phyloP scores from a whole-genome alignment of 2,113 vertebrate species.

The Prunella fulvescens region DNA sequence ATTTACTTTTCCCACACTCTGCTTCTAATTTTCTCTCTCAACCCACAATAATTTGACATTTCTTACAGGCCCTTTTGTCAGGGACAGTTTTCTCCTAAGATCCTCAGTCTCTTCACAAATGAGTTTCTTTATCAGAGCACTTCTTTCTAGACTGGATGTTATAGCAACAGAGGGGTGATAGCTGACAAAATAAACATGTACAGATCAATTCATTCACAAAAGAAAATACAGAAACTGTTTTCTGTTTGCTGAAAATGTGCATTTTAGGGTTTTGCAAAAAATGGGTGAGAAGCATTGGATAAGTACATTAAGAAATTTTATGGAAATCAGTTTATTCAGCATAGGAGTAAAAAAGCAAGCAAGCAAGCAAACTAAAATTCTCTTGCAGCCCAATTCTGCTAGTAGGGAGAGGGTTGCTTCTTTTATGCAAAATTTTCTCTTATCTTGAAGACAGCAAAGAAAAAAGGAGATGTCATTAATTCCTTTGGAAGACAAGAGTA shows the following conservation, averaged over 20 bases:
- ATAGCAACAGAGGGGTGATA: neutral
- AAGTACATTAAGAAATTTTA: neutral
- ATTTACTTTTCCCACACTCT: conserved; percentile 59
- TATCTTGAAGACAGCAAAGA: neutral
- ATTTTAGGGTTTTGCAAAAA: neutral
- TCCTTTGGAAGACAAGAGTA: neutral
- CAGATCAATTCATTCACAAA: neutral
- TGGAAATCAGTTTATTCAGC: neutral
- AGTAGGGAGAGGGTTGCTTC: neutral
- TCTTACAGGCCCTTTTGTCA: neutral
- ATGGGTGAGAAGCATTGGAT: neutral
- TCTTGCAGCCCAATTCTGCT: neutral
- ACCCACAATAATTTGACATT: neutral
- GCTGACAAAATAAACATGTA: neutral
- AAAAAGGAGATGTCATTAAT: neutral
- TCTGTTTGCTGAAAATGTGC: neutral
- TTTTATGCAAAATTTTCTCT: neutral
- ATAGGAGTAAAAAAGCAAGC: neutral
- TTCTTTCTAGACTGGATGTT: neutral
- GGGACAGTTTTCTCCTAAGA: neutral
- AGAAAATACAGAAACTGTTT: neutral
- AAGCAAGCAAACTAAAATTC: neutral
- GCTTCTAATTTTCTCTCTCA: conserved; percentile 14
- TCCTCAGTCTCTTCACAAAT: neutral
- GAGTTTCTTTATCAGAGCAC: neutral